Evolutionary conservation across 2,888 invertebrate species (phyloP).

Genomic region (Suillia variegata): DNA sequence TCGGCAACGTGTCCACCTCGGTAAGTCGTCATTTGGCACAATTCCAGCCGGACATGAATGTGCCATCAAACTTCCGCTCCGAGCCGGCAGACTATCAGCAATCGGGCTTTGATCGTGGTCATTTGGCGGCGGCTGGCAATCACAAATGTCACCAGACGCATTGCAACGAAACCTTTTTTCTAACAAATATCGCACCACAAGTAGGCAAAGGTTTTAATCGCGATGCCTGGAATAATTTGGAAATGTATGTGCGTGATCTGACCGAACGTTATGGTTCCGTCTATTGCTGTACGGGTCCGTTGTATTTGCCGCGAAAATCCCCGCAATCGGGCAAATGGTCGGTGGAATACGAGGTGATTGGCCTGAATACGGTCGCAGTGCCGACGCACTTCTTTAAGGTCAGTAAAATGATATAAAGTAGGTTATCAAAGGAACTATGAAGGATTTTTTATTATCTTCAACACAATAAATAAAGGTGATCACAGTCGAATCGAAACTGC

Average conservation of each 20-base stretch:
- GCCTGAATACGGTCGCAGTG: constrained; percentile 88
- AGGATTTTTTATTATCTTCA: too few relatives aligned
- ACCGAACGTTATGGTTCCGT: constrained; percentile 75
- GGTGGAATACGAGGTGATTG: constrained; percentile 90
- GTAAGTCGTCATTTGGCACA: constrained; percentile 78
- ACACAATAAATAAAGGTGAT: too few relatives aligned
- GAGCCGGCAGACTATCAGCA: constrained; percentile 81
- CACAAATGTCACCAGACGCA: constrained; percentile 78
- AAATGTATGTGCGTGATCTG: constrained; percentile 78
- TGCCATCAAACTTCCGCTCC: constrained; percentile 82
- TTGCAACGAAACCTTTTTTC: constrained; percentile 86
- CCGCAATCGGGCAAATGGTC: constrained; percentile 78
- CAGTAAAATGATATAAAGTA: too few relatives aligned
- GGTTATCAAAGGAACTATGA: too few relatives aligned
- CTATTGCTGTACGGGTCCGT: constrained; percentile 88
- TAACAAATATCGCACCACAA: constrained; percentile 96
- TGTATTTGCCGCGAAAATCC: constrained; percentile 82
- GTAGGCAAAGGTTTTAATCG: constrained; percentile 90
- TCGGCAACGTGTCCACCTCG: constrained; percentile 67
- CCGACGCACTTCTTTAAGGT: constrained; percentile 98
- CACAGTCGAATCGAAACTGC: constrained; percentile 69
- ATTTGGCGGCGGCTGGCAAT: constrained; percentile 96
- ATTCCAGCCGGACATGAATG: constrained; percentile 80
- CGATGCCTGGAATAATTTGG: constrained; percentile 86
- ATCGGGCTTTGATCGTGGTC: constrained; percentile 93